phyloP scores from a whole-genome alignment of 2,113 vertebrate species.

The Dicentrarchus labrax region DNA sequence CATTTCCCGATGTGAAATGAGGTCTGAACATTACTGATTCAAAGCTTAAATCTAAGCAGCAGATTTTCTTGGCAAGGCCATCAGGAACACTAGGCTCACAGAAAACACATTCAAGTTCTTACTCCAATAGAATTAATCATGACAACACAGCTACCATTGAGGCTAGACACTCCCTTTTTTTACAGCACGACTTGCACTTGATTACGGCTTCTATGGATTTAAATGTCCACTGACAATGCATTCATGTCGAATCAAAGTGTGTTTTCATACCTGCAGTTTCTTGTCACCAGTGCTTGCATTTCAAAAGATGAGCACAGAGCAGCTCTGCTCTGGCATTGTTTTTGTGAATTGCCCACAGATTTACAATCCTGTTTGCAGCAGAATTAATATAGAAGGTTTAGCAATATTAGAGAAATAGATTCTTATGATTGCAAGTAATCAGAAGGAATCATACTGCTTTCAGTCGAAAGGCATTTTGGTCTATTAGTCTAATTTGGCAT shows the following conservation, averaged over 20 bases:
- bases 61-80: slow-evolving; percentile 75
- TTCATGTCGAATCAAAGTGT: slow-evolving; percentile 63
- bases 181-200: slow-evolving; percentile 40
- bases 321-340: slow-evolving; percentile 16
- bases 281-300: slow-evolving; percentile 46
- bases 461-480: neutral
- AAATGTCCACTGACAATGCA: slow-evolving; percentile 66
- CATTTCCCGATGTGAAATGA: slow-evolving; percentile 66
- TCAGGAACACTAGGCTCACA: slow-evolving; percentile 52
- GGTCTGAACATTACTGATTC: slow-evolving; percentile 74
- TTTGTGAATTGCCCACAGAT: slow-evolving; percentile 36
- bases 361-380: slow-evolving; percentile 23
- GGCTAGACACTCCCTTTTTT: slow-evolving; percentile 24
- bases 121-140: slow-evolving; percentile 74
- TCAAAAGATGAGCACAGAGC: slow-evolving; percentile 52
- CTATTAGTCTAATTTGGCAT: neutral
- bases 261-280: slow-evolving; percentile 51
- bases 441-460: neutral
- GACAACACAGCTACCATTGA: slow-evolving; percentile 57
- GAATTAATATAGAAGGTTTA: slow-evolving; percentile 26
- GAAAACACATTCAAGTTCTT: slow-evolving; percentile 68
- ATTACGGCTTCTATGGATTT: slow-evolving; percentile 60
- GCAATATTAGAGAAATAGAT: slow-evolving; percentile 20
- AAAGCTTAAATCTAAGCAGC: slow-evolving; percentile 74
- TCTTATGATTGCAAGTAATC: slow-evolving; percentile 10